These are phyloP conservation scores for Halcyon smyrnensis DNA, from an alignment of 2,797 vertebrate genomes.

Conservation along the genomic window DNA sequence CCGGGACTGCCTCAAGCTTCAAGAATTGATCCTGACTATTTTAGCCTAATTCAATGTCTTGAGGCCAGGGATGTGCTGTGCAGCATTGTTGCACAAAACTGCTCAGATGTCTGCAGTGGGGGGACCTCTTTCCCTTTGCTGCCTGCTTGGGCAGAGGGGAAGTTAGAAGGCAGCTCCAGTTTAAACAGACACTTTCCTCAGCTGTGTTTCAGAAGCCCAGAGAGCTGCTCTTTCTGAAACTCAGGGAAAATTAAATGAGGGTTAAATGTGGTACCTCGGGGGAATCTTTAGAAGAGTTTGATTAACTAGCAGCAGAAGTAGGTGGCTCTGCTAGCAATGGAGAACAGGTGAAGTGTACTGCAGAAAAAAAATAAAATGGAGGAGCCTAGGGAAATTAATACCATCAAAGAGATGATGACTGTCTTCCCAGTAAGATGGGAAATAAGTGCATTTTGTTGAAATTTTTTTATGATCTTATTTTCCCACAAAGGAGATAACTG, in stretches of 20 bases:
- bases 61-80: not conserved
- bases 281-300: not conserved
- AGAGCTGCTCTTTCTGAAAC: not conserved
- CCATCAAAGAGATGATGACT: not conserved
- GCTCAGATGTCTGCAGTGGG: rapidly evolving
- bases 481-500: not conserved
- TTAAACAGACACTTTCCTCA: not conserved
- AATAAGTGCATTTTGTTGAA: not conserved
- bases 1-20: rapidly evolving
- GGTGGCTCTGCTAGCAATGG: not conserved
- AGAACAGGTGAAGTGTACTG: not conserved
- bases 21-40: not conserved
- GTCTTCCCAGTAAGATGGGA: not conserved
- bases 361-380: not conserved
- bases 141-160: not conserved
- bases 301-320: not conserved
- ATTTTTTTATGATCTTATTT: not conserved
- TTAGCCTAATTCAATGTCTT: not conserved
- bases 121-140: not conserved
- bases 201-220: not conserved
- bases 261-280: not conserved
- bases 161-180: not conserved
- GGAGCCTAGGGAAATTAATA: not conserved
- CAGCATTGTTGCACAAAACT: not conserved
- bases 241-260: not conserved